Conservation (phyloP, 2,797 vertebrate species). For the Sebastes minor region DNA sequence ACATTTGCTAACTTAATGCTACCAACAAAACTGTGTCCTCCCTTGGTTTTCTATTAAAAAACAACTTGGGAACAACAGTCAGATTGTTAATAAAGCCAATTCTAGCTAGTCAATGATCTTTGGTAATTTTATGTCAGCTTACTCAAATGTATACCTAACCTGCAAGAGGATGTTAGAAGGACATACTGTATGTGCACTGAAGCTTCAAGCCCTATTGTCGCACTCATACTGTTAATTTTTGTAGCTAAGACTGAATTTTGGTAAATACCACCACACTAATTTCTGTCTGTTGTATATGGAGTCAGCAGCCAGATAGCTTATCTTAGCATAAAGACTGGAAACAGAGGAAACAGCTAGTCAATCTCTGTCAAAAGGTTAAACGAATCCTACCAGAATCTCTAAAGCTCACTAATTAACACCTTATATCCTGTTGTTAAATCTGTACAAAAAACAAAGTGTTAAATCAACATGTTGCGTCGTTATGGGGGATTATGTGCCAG, state of each 20-base stretch:
- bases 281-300: neutral
- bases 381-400: accelerated
- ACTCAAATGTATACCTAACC: neutral
- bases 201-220: neutral
- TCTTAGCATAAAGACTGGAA: neutral
- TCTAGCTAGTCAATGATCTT: neutral
- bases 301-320: neutral
- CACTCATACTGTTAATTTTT: neutral
- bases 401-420: too few species aligned
- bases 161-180: neutral
- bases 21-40: neutral
- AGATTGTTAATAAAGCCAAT: neutral
- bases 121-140: neutral
- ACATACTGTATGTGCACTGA: neutral
- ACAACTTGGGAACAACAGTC: neutral
- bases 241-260: neutral
- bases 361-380: too few species aligned
- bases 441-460: too few species aligned
- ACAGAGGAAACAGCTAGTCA: too few species aligned
- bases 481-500: neutral
- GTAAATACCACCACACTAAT: neutral
- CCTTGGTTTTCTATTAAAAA: neutral
- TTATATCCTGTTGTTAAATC: too few species aligned
- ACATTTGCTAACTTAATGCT: neutral
- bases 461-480: too few species aligned